Conservation (phyloP, 2,888 invertebrate genomes). For the Coelinius sp. region DNA sequence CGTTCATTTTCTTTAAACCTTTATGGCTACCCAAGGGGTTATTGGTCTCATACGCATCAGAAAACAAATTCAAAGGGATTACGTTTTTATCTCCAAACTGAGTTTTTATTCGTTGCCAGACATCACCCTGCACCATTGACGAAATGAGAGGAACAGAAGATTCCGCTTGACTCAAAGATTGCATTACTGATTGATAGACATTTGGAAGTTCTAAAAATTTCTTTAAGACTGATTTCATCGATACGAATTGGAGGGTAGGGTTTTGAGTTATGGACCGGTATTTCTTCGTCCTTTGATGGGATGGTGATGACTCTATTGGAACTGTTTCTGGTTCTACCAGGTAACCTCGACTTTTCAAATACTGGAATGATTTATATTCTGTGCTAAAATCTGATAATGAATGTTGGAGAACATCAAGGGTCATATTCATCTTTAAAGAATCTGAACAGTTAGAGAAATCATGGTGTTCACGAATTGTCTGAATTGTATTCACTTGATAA, state of each 20-base stretch:
- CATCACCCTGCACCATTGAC: neutral
- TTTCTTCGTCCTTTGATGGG: neutral
- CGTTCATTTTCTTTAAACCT: neutral
- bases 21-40: neutral
- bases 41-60: neutral
- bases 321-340: neutral
- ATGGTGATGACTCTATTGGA: neutral
- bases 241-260: slow-evolving; percentile 12
- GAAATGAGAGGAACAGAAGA: neutral
- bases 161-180: neutral
- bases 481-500: neutral
- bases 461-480: neutral
- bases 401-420: neutral
- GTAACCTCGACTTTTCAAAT: neutral
- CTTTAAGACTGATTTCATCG: neutral
- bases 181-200: neutral
- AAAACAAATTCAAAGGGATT: neutral
- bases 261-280: neutral
- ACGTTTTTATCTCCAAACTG: neutral
- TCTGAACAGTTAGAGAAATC: neutral
- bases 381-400: neutral
- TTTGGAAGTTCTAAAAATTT: slow-evolving; percentile 5
- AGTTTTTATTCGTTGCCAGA: neutral
- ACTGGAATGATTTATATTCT: neutral
- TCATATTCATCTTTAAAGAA: neutral